phyloP scores from a whole-genome alignment of 2,113 vertebrate species.

The Cyprinus carpio region DNA sequence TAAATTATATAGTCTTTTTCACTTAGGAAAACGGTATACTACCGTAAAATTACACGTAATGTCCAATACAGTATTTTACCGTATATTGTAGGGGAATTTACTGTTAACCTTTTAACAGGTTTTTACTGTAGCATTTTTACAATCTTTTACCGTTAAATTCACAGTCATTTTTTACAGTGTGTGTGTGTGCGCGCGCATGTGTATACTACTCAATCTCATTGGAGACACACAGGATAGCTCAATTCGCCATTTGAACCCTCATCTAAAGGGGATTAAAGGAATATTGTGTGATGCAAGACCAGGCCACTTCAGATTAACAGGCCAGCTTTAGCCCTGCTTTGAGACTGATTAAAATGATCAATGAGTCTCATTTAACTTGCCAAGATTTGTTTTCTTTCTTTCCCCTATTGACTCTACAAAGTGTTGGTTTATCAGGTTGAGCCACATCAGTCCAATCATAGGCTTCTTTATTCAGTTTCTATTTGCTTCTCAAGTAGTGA shows the following conservation, averaged over 20 bases:
- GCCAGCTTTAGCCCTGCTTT: conserved; percentile 38
- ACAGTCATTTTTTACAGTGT: too few species aligned
- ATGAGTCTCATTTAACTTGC: conserved; percentile 31
- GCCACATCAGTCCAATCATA: conserved; percentile 21
- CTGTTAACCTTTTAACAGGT: too few species aligned
- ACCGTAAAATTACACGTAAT: too few species aligned
- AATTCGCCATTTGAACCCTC: conserved; percentile 46
- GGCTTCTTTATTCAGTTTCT: conserved; percentile 7
- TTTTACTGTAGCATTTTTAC: too few species aligned
- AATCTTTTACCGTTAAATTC: too few species aligned
- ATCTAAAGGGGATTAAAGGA: conserved; percentile 52
- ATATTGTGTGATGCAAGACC: conserved; percentile 48
- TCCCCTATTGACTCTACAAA: not conserved
- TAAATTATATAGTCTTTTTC: too few species aligned
- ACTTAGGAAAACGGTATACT: too few species aligned
- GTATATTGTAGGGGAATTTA: too few species aligned
- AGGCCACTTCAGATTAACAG: conserved; percentile 34
- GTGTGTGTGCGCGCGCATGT: not conserved
- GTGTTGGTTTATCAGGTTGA: conserved; percentile 41
- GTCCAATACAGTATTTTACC: too few species aligned
- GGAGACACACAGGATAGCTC: conserved; percentile 6
- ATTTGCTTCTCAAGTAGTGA: not conserved
- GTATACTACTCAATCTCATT: not conserved
- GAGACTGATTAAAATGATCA: conserved; percentile 47
- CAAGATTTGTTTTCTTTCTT: conserved; percentile 38